phyloP scores from a whole-genome alignment of 2,888 invertebrate genomes.

The Tholera decimalis region DNA sequence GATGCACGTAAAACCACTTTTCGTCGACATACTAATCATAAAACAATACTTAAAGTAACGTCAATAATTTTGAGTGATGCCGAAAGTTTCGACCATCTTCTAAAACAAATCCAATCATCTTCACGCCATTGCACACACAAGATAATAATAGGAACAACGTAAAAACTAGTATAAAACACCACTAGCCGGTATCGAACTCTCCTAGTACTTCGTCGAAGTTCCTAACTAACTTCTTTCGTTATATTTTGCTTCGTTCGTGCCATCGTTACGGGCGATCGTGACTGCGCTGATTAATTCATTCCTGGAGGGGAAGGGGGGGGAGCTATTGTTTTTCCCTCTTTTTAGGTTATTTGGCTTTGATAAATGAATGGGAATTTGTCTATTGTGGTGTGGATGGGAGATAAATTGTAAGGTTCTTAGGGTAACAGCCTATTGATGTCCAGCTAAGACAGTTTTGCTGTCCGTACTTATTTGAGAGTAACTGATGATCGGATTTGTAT shows the following conservation, averaged over 20 bases:
- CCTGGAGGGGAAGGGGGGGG: constrained; percentile 53
- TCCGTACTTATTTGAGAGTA: constrained; percentile 44
- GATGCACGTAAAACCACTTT: constrained; percentile 9
- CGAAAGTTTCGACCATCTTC: constrained; percentile 60
- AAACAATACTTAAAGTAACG: constrained; percentile 33
- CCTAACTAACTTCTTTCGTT: constrained; percentile 75
- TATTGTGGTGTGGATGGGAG: constrained; percentile 68
- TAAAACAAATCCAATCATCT: constrained; percentile 74
- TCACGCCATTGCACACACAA: constrained; percentile 68
- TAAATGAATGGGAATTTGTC: constrained; percentile 75
- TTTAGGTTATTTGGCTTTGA: constrained; percentile 76
- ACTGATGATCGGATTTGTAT: constrained; percentile 41
- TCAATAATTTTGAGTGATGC: constrained; percentile 60
- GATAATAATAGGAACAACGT: constrained; percentile 70
- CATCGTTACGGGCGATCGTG: constrained; percentile 87
- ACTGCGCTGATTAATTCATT: constrained; percentile 87
- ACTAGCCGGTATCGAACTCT: constrained; percentile 79
- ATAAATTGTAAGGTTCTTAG: constrained; percentile 67
- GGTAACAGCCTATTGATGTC: constrained; percentile 58
- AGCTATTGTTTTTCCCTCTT: constrained; percentile 79
- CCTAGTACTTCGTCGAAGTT: constrained; percentile 68
- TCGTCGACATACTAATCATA: constrained; percentile 12
- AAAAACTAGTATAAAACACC: constrained; percentile 79
- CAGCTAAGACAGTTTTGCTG: constrained; percentile 50
- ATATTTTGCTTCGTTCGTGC: constrained; percentile 82